Evolutionary conservation across 64 coral and sea anemone species (phyloP).

Genomic region (Montipora sp.): DNA sequence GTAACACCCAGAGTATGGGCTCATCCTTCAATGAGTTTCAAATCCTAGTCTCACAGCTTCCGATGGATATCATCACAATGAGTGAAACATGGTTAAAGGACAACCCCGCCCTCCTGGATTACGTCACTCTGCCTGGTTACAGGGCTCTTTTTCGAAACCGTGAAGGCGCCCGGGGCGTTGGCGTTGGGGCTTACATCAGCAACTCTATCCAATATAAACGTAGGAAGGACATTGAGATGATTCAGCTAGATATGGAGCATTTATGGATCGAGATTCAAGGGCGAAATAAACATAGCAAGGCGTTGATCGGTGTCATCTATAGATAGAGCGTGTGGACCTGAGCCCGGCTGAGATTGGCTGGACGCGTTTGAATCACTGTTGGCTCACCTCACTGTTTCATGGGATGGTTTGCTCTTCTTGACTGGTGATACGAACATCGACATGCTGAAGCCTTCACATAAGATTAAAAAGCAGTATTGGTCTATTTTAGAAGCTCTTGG

Average conservation of each 20-base stretch:
- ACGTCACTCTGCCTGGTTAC: conserved; percentile 27
- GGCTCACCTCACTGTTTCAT: neutral
- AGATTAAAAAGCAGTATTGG: no score
- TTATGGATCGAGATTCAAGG: conserved; percentile 11
- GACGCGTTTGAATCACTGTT: neutral
- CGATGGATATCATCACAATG: conserved; percentile 20
- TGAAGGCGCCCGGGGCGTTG: neutral
- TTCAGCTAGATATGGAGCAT: neutral
- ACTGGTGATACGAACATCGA: conserved; percentile 31
- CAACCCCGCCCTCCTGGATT: neutral
- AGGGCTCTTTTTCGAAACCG: neutral
- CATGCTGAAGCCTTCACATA: neutral
- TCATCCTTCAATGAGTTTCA: conserved; percentile 29
- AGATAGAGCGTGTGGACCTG: neutral
- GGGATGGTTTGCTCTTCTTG: no score
- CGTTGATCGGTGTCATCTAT: neutral
- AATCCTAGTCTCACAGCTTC: neutral
- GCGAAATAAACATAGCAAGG: neutral
- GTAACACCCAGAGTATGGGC: conserved; percentile 24
- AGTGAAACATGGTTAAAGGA: conserved; percentile 17
- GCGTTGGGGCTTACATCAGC: neutral
- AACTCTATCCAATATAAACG: neutral
- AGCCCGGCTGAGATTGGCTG: neutral
- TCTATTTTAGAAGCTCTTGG: no score
- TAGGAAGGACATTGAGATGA: conserved; percentile 24